Conservation (phyloP, 2,888 invertebrate genomes). For the Malthinus flaveolus region DNA sequence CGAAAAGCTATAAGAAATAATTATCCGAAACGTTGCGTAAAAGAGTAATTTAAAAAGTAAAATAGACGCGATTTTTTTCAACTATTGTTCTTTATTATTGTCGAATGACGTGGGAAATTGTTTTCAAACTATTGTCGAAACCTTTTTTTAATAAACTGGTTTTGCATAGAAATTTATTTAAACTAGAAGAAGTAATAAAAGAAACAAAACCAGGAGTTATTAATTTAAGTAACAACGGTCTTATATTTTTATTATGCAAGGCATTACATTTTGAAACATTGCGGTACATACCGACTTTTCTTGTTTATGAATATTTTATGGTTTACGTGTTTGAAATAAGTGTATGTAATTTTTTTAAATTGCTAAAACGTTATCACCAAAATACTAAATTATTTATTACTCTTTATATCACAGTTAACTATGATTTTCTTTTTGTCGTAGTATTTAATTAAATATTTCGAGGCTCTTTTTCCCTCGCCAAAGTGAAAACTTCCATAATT, state of each 20-base stretch:
- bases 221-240: conserved; percentile 15
- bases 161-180: conserved; percentile 22
- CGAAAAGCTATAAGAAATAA: too few species aligned
- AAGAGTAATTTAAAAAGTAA: conserved; percentile 20
- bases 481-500: too few species aligned
- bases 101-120: conserved; percentile 29
- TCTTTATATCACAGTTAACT: too few species aligned
- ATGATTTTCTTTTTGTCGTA: too few species aligned
- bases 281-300: conserved; percentile 10
- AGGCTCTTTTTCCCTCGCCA: too few species aligned
- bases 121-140: conserved; percentile 25
- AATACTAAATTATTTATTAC: neutral
- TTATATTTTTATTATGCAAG: conserved; percentile 13
- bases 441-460: too few species aligned
- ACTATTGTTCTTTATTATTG: conserved; percentile 29
- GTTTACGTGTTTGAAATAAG: conserved; percentile 11
- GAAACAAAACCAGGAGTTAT: conserved; percentile 11
- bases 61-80: conserved; percentile 17
- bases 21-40: conserved; percentile 16
- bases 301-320: conserved; percentile 14
- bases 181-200: conserved; percentile 6
- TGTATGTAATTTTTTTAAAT: conserved; percentile 1
- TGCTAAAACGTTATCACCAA: neutral
- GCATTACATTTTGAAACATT: conserved; percentile 14
- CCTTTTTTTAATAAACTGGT: conserved; percentile 16